Evolutionary conservation across 2,113 vertebrate genomes (phyloP).

Genomic region (Rhizomys pruinosus): DNA sequence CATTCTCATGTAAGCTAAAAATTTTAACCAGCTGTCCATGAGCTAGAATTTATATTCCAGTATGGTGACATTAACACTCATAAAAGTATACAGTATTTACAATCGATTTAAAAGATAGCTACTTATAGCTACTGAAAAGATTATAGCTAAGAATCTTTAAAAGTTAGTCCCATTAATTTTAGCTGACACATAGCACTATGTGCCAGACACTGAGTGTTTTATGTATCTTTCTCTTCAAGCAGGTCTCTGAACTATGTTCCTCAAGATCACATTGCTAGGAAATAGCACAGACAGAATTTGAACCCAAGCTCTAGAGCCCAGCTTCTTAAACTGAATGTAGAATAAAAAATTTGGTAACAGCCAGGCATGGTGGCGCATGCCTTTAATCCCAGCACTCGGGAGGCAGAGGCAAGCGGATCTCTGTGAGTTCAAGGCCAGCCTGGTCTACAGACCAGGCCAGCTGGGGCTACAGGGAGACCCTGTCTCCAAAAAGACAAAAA

Average conservation of each 20-base stretch:
- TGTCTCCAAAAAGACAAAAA: too few species aligned
- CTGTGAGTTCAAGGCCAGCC: too few species aligned
- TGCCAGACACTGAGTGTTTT: constrained; percentile 14
- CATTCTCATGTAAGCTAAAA: background rate
- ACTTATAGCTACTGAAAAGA: background rate
- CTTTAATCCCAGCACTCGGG: too few species aligned
- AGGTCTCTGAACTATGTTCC: background rate
- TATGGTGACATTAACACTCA: background rate
- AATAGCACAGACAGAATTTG: background rate
- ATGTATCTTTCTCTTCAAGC: constrained; percentile 5
- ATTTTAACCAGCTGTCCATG: background rate
- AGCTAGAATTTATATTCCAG: background rate
- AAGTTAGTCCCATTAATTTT: background rate
- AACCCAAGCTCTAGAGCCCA: background rate
- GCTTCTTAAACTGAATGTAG: background rate
- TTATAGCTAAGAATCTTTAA: background rate
- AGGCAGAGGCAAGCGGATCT: too few species aligned
- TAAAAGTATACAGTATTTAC: background rate
- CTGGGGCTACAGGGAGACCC: too few species aligned
- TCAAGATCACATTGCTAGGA: background rate
- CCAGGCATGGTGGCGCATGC: too few species aligned
- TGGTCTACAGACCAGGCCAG: too few species aligned
- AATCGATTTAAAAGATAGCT: background rate
- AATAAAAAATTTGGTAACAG: background rate
- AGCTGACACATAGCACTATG: background rate